These are phyloP conservation scores for Rhodeus uyekii DNA, from an alignment of 2,797 vertebrate genomes.

Conservation along the genomic window DNA sequence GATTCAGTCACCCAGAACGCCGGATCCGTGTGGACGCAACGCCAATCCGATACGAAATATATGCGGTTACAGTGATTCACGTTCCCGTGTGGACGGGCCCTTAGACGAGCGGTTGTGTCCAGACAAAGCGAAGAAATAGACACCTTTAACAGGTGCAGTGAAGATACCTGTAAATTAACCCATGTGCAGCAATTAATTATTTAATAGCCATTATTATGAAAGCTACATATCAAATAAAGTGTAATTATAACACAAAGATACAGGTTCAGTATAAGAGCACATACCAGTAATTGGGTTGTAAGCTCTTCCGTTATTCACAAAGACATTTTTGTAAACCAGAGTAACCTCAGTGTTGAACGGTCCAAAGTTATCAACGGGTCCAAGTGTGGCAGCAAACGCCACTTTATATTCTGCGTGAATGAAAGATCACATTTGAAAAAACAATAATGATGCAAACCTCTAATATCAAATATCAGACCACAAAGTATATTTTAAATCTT, in stretches of 20 bases:
- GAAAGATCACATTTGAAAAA: neutral
- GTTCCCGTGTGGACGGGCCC: too few relatives aligned
- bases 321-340: constrained; percentile 42
- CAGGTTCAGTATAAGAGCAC: neutral
- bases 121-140: constrained; percentile 36
- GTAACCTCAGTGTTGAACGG: neutral
- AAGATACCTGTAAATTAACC: constrained; percentile 1
- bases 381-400: constrained; percentile 46
- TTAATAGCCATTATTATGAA: too few relatives aligned
- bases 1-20: too few relatives aligned
- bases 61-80: too few relatives aligned
- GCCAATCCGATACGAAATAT: too few relatives aligned
- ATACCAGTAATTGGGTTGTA: constrained; percentile 51
- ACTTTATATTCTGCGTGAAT: constrained; percentile 1
- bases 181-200: neutral
- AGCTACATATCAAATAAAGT: too few relatives aligned
- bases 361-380: neutral
- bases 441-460: neutral
- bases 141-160: constrained; percentile 16
- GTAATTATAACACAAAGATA: neutral
- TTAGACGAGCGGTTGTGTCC: neutral
- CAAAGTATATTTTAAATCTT: neutral
- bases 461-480: neutral
- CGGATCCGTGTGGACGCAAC: too few relatives aligned
- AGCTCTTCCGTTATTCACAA: constrained; percentile 45